Evolutionary conservation across 2,113 vertebrate genomes (phyloP), one percentile per base, ranked within the genome.

Genomic region (Corapipo altera): DNA sequence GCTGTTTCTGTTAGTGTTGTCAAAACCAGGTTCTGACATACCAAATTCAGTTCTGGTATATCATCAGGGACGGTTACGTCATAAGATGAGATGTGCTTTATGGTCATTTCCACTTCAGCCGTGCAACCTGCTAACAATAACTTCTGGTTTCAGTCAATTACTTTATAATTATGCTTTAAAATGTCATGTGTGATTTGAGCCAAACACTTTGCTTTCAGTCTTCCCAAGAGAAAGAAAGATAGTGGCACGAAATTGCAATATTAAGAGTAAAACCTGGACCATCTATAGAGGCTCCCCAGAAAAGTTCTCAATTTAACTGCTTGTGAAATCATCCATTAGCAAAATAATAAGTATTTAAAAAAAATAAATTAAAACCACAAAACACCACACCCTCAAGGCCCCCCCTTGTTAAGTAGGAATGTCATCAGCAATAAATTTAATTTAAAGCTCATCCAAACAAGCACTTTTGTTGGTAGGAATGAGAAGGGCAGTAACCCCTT

Each of bases 161-260:
- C 69, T 86, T 96, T 77, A 86, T 86, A 95, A 96, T 93, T 88
- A 76, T 81, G 33, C 71, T 93, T 85, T 93, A 77, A 95, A 96
- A 67, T 44, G 69, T 67, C 12, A 1, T 70, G 39, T 83, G 55
- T 62, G 35, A 85, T 90, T 93, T 85, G 59, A 93, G 82, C 82
- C 93, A 95, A 93, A 93, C 55, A 35, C 75, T 94, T 66, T 52
- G 82, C 85, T 95, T 96, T 80, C 61, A 90, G n/a, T 55, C 33
- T 83, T 91, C 67, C 85, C 79, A 94, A 83, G 39, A 70, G 54
- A 85, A 91, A 70, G 52, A 57, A 71, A 88, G 67, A 49, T n/a
- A 69, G 35, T 67, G 48, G 44, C 59, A 74, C 84, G 52, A 92
- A 95, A 91, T 57, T 90, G 14, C 49, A 88, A 55, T 41, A 73